Percentiles rank a stretch among this genome's conserved stretches.
Conservation (phyloP, 1,140 invertebrate genomes). For the Pseudomyrmex cubaensis region DNA sequence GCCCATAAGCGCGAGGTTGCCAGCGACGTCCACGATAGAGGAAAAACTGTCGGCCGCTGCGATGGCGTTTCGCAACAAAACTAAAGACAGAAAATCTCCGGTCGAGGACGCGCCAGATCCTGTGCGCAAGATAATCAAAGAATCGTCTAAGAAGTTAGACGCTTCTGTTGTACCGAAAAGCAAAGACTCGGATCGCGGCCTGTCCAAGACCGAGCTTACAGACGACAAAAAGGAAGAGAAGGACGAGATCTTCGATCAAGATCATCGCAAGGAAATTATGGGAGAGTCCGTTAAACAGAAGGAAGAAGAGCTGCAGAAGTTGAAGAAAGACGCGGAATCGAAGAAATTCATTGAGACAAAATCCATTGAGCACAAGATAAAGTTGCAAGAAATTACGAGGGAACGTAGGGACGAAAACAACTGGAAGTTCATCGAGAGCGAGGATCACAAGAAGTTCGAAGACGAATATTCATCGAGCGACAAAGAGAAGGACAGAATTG, state of each 20-base stretch:
- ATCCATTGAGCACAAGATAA: slow-evolving; percentile 63
- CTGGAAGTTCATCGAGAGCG: slow-evolving; percentile 70
- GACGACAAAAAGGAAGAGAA: slow-evolving; percentile 59
- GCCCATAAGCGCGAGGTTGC: slow-evolving; percentile 81
- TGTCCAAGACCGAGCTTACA: slow-evolving; percentile 13
- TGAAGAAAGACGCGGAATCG: slow-evolving; percentile 72
- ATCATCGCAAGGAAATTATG: slow-evolving; percentile 69
- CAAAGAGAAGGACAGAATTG: slow-evolving; percentile 81
- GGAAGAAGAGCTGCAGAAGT: slow-evolving; percentile 75
- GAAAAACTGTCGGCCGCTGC: slow-evolving; percentile 83
- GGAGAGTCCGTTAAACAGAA: slow-evolving; percentile 72
- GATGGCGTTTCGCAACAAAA: slow-evolving; percentile 78
- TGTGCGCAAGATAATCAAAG: slow-evolving; percentile 64
- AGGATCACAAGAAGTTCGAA: slow-evolving; percentile 64
- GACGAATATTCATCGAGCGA: slow-evolving; percentile 70
- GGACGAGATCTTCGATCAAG: slow-evolving; percentile 49
- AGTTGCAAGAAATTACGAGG: slow-evolving; percentile 56
- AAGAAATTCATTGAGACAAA: slow-evolving; percentile 73
- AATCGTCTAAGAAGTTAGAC: slow-evolving; percentile 70
- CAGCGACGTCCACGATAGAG: slow-evolving; percentile 83
- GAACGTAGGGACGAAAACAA: slow-evolving; percentile 58
- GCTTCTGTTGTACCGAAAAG: slow-evolving; percentile 40
- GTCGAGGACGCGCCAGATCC: slow-evolving; percentile 48
- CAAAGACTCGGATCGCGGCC: slow-evolving; percentile 65
- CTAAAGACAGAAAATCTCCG: slow-evolving; percentile 78